A percentile compares a stretch with the other conserved stretches of the same genome.
phyloP scores from a whole-genome alignment of 2,113 vertebrate species.

The Passer domesticus region DNA sequence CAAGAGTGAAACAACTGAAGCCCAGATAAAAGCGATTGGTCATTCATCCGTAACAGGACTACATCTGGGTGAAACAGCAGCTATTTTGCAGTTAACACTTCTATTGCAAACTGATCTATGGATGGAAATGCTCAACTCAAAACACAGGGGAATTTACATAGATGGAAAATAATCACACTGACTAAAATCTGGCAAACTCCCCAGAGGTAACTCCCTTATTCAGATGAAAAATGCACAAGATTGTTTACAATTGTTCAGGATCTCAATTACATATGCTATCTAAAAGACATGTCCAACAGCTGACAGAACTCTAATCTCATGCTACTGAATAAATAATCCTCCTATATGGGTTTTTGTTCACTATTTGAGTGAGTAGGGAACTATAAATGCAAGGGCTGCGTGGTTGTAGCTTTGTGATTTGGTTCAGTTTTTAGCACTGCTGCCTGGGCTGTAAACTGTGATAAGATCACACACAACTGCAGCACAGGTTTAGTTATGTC shows the following conservation, averaged over 20 bases:
- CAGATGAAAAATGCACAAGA: slow-evolving; percentile 5
- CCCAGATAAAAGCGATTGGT: background rate
- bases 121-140: slow-evolving; percentile 3
- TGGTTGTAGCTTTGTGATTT: background rate
- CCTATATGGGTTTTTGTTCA: background rate
- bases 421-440: background rate
- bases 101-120: background rate
- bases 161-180: slow-evolving; percentile 26
- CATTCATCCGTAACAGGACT: background rate
- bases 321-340: slow-evolving; percentile 35
- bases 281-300: slow-evolving; percentile 40
- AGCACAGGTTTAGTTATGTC: background rate
- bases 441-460: background rate
- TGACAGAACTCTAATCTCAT: background rate
- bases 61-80: slow-evolving; percentile 16
- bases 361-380: background rate
- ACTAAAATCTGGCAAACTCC: slow-evolving; percentile 27
- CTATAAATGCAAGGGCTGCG: background rate
- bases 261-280: slow-evolving; percentile 23
- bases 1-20: background rate
- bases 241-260: slow-evolving; percentile 30
- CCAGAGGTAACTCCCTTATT: slow-evolving; percentile 16
- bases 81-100: slow-evolving; percentile 9
- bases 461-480: background rate
- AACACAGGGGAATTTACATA: slow-evolving; percentile 20